Evolutionary conservation across 2,113 vertebrate species (phyloP), one percentile per base, ranked within the genome.

Genomic region (Hiodon tergisus): DNA sequence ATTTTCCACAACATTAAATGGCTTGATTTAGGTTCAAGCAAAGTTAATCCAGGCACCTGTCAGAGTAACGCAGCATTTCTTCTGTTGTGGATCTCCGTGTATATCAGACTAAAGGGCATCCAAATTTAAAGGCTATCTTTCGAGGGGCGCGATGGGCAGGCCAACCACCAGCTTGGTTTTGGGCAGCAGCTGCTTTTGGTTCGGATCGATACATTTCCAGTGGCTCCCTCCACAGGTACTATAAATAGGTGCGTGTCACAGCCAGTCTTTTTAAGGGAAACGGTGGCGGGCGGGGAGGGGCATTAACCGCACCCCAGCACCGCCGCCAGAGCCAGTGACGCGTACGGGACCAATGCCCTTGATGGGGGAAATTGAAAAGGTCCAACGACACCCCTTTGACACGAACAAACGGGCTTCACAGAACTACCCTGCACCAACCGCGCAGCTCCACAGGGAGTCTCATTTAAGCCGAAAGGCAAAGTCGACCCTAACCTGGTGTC

Each of bases 191-290:
- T 71, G 73, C 48, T 71, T 74, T 80, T 67, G 17, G 6, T 60
- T 68, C 46, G 54, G 66, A 83, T 80, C 76, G 66, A 74, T 79
- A 14, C 11, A 75, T 77, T 80, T 77, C 60, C 67, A 52, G 14
- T 17, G 62, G 53, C 71, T 1, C 72, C 76, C 31, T 48, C 68
- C 63, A 77, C n/a, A 3, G 13, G 52, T 69, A 54, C 85, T 90
- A 90, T 86, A 90, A 90, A 91, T 91, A 91, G 87, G 76, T 60
- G 71, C 61, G 52, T 76, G 52, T 76, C 79, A 71, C 63, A 48
- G 55, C 76, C 55, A 47, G 86, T 67, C 89, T 90, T 90, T 90
- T 89, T 87, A 90, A 84, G 88, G 90, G 76, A 85, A 85, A 73
- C 65, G 11, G 72, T 70, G 6, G 52, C 47, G 9, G 65, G 54